Percentiles rank a stretch among this genome's conserved stretches.
Evolutionary conservation across 2,797 vertebrate species (phyloP).

Genomic region (Arvicola amphibius): DNA sequence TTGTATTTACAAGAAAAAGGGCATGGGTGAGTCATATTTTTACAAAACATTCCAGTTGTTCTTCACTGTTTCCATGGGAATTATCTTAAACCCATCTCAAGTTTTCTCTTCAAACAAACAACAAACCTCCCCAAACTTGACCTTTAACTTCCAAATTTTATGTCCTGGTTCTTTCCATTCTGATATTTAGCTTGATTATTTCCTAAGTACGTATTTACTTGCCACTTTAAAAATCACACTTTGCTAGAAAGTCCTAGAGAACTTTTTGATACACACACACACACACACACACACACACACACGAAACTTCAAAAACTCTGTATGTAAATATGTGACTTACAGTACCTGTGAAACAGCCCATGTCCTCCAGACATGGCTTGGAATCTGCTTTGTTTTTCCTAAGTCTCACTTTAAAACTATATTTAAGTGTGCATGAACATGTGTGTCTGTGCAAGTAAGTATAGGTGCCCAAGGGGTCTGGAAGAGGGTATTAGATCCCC

Average conservation of each 20-base stretch:
- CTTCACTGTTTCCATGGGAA: not conserved
- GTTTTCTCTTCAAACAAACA: not conserved
- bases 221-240: not conserved
- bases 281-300: too few relatives aligned
- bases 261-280: not conserved
- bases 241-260: not conserved
- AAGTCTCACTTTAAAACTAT: not conserved
- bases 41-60: not conserved
- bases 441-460: not conserved
- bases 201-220: not conserved
- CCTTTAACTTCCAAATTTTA: rapidly evolving
- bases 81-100: not conserved
- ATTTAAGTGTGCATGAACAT: not conserved
- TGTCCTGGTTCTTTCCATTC: not conserved
- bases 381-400: not conserved
- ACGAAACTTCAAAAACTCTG: not conserved
- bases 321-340: not conserved
- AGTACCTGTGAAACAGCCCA: not conserved
- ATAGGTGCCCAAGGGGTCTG: not conserved
- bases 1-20: not conserved
- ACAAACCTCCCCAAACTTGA: not conserved
- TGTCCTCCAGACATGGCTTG: not conserved
- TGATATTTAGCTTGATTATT: not conserved
- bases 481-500: not conserved
- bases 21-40: not conserved